Evolutionary conservation across 1,140 invertebrate species (phyloP), one percentile per base, ranked within the genome.

Genomic region (Drosophila nasuta): DNA sequence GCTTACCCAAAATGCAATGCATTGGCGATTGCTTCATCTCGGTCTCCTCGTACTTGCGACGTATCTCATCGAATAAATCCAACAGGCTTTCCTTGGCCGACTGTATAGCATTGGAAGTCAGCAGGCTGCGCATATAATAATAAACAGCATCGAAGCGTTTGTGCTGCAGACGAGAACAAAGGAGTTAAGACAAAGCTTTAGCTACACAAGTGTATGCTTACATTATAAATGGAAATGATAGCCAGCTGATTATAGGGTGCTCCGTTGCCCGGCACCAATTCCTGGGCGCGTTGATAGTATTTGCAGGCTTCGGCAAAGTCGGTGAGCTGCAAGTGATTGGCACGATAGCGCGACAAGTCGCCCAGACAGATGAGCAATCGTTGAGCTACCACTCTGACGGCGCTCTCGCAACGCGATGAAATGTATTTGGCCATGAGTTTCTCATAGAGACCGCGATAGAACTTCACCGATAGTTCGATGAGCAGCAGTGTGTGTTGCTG

Each of bases 101-200:
- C 65, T 96, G 95, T 88, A 98, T 97, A 7, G 98, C 97, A 94
- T 98, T 98, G 15, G 97, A 98, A 38, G 97, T 96, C 94, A 98
- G 97, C 59, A 99, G 93, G 93, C 98, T 98, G 82, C 98, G 94
- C 96, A 98, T 98, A 91, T 98, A 98, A 93, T 97, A 98, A 93
- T 99, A 99, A 10, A 99, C 97, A n/a, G 98, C 97, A 93, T 99
- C 98, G 60, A 99, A 94, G 94, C 98, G 98, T 89, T 97, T 94
- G 93, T 96, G 96, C 97, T 98, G 93, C 67, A 95, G 93, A 54
- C 82, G 67, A 58, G 64, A 46, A 43, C 20, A 25, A 25, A 25
- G 20, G 3, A 25, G 69, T 28, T 54, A 60, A 30, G 48, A 41
- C 7, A 67, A 15, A 28, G 13, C 65, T 17, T 56, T 20, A 46